Base-by-base conservation (phyloP, 2,888 invertebrate species). In the Dasypogon diadema region DNA sequence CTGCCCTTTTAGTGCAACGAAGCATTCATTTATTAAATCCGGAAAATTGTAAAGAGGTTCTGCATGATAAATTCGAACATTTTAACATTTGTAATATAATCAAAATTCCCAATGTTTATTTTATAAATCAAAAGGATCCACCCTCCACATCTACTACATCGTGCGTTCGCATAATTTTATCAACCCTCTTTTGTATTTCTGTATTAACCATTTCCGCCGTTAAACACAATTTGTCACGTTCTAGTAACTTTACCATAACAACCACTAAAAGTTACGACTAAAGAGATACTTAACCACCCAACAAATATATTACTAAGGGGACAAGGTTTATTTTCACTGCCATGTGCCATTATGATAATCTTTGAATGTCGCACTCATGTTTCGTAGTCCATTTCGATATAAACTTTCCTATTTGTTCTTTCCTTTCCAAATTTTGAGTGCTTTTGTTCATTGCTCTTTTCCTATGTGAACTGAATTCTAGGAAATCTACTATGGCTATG, bases 201-300 rank as follows among this genome's bases (percentile, higher is more conserved):
- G 8, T 42, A n/a, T 42, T 42, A 42, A n/a, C n/a, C 0, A 42
- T n/a, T 3, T 8, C 30, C 30, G 8, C 42, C 42, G 34, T 21
- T 37, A 60, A 60, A 60, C 60, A 34, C 18, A 12, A 37, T 60
- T 60, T 60, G 60, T 60, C 60, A 60, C 60, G 60, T 60, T 37
- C 60, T 37, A 21, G 60, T 37, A 37, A 37, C 60, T 37, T 60
- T 34, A 12, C 37, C 60, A 37, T 60, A 60, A 60, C 60, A 37
- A 60, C 60, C 60, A 37, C 37, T 60, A 14, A 60, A 60, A 60
- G 34, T 60, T 18, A 60, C 37, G 60, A 21, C 10, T 60, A 42
- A 60, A 60, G 37, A 60, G 37, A 22, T 37, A n/a, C 60, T 37
- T 60, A 18, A 21, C 34, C 6, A 60, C 21, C 12, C 18, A 58